Evolutionary conservation across 2,888 invertebrate genomes (phyloP).

Genomic region (Mimachlamys varia): DNA sequence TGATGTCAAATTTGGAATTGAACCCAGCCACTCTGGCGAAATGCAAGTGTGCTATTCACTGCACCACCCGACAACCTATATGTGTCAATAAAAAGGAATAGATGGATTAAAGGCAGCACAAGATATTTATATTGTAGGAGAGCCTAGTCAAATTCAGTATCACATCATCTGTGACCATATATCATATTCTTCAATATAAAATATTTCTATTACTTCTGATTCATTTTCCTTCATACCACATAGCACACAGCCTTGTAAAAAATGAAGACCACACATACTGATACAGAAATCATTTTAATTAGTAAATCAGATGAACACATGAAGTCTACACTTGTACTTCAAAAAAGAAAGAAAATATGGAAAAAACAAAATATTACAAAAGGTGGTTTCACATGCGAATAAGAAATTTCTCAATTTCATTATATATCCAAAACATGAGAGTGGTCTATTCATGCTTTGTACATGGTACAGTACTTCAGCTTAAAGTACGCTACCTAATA

Average conservation of each 20-base stretch:
- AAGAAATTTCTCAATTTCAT: not conserved
- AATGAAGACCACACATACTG: not conserved
- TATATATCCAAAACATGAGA: not conserved
- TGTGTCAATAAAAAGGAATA: no score
- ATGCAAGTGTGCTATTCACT: no score
- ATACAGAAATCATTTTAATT: constrained; percentile 19
- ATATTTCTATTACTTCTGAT: not conserved
- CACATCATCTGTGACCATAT: no score
- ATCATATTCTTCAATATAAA: no score
- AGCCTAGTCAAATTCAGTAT: no score
- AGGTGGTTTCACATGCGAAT: constrained; percentile 11
- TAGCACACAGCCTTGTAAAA: no score
- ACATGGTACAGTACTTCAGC: not conserved
- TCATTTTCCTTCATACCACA: not conserved
- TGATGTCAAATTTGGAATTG: no score
- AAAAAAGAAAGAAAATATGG: not conserved
- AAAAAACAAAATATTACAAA: not conserved
- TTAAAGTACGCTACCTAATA: not conserved
- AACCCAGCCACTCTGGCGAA: no score
- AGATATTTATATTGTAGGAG: no score
- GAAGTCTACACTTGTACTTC: constrained; percentile 31
- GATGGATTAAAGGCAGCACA: no score
- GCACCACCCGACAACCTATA: no score
- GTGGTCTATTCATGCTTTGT: not conserved
- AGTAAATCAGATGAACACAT: constrained; percentile 6